Percentiles rank a stretch among this genome's conserved stretches.
phyloP scores from a whole-genome alignment of 2,888 invertebrate species.

The Machimus atricapillus region DNA sequence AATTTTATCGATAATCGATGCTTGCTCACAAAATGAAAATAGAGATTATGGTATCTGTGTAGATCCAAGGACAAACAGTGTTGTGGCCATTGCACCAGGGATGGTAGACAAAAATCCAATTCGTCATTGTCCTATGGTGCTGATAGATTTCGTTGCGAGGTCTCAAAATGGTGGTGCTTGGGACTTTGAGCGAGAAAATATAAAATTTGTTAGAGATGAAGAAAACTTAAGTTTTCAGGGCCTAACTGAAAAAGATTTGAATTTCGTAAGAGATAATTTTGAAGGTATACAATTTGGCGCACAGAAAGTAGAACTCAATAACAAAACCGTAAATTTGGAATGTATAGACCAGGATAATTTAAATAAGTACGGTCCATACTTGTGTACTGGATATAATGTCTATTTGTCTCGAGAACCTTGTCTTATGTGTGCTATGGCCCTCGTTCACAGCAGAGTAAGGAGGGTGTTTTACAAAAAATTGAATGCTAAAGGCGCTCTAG shows the following conservation, averaged over 20 bases:
- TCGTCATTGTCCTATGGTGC: conserved; percentile 85
- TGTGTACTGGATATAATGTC: conserved; percentile 87
- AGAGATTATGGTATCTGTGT: conserved; percentile 70
- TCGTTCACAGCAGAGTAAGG: conserved; percentile 86
- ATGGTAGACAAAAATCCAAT: conserved; percentile 70
- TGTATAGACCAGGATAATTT: conserved; percentile 53
- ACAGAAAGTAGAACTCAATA: conserved; percentile 55
- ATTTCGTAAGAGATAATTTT: conserved; percentile 59
- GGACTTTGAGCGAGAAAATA: conserved; percentile 54
- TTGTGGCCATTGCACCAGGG: conserved; percentile 74
- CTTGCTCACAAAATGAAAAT: conserved; percentile 53
- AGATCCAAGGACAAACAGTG: conserved; percentile 71
- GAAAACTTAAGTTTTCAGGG: conserved; percentile 57
- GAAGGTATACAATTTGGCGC: conserved; percentile 64
- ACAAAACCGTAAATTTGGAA: conserved; percentile 45
- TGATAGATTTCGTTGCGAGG: conserved; percentile 83
- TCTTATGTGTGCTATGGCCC: conserved; percentile 93
- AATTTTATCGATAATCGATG: conserved; percentile 66
- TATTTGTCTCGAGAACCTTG: conserved; percentile 89
- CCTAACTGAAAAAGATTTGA: conserved; percentile 61
- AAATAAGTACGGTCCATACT: conserved; percentile 69
- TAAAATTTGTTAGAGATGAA: conserved; percentile 52
- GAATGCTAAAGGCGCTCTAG: conserved; percentile 72
- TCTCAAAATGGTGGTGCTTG: conserved; percentile 83
- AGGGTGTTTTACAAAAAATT: conserved; percentile 79